Evolutionary conservation across 2,888 invertebrate species (phyloP), one percentile per base, ranked within the genome.

Genomic region (Harpalus rufipes): DNA sequence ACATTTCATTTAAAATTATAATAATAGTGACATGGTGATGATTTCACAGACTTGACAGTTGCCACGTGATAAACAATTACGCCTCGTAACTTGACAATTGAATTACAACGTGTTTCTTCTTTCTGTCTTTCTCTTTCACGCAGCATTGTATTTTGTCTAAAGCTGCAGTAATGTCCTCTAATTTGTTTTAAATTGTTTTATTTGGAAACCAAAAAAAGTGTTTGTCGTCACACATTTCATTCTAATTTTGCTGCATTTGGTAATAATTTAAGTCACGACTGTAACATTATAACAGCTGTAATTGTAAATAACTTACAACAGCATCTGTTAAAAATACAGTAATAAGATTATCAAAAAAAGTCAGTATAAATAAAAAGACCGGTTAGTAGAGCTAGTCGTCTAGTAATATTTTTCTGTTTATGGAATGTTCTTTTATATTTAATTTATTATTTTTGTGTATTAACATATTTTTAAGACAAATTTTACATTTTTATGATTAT

Each of bases 391-490:
- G 32, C 68, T 68, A 68, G 68, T 68, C 32, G 12, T 32, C 68
- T 68, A 39, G 39, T 39, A 39, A 32, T 32, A 68, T 39, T 25
- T 63, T 21, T 6, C 68, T 41, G 7, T 68, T 68, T 68, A 68
- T 7, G 63, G 63, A 32, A 32, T 68, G 32, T 68, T 68, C 12
- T 68, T 68, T 68, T 39, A 68, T 68, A 63, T 25, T 63, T n/a
- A 61, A 56, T 56, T 56, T 63, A 12, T 25, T 68, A 39, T 68
- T 32, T 12, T 32, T n/a, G 21, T 63, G 14, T 63, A 21, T 18
- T 63, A 63, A 61, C 7, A 21, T 21, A 63, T 10, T 12, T 63
- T 12, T 21, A 63, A 1, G 25, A 63, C 25, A 51, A 51, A 51
- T 51, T 51, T 44, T 10, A 44, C 44, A 10, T 7, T 12, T 51